Conservation (phyloP, 1,140 invertebrate genomes). For the Nephila pilipes region DNA sequence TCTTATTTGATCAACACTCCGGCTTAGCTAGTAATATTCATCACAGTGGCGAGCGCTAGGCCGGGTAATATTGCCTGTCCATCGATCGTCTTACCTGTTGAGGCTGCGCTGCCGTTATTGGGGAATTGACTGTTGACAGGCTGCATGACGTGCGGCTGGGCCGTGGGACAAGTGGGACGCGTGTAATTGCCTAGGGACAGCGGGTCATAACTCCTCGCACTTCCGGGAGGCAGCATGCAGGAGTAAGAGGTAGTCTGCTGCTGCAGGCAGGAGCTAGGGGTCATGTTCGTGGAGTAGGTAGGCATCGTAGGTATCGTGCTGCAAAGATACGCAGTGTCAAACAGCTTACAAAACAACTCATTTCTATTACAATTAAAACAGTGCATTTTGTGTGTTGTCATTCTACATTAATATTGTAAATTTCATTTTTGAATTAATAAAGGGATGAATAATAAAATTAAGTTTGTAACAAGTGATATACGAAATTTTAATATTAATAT, state of each 20-base stretch:
- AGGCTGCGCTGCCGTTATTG: conserved; percentile 80
- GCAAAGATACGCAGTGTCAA: neutral
- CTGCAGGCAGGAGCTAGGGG: conserved; percentile 82
- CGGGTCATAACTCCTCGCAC: conserved; percentile 81
- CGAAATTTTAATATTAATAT: no score
- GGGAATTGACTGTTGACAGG: conserved; percentile 77
- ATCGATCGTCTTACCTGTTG: conserved; percentile 79
- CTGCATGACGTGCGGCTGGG: conserved; percentile 80
- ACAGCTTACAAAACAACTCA: neutral
- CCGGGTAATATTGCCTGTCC: neutral
- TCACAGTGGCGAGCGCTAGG: neutral
- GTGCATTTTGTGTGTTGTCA: neutral
- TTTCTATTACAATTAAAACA: neutral
- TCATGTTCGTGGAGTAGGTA: conserved; percentile 82
- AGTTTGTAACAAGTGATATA: no score
- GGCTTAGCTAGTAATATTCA: no score
- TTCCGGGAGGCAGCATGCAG: conserved; percentile 81
- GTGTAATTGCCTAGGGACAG: conserved; percentile 82
- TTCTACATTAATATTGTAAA: no score
- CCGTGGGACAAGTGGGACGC: conserved; percentile 80
- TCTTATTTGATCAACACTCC: neutral
- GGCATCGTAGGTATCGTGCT: conserved; percentile 79
- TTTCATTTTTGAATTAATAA: no score
- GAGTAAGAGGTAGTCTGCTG: conserved; percentile 81
- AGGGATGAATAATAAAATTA: no score